Evolutionary conservation across 2,113 vertebrate species (phyloP).

Genomic region (Serinus canaria): DNA sequence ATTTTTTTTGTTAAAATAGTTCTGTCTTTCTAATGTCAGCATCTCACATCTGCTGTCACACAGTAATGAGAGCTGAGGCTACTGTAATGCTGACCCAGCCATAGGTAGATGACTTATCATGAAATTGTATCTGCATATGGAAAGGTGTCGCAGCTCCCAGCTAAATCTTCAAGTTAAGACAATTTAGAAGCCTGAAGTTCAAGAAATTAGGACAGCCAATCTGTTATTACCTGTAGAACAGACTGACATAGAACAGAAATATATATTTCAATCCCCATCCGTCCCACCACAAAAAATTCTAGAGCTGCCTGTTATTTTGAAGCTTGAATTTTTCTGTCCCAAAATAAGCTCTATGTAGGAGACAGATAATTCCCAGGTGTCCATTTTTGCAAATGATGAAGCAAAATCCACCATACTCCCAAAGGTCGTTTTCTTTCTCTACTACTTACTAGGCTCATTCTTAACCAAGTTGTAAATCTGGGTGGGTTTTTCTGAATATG

Average conservation of each 20-base stretch:
- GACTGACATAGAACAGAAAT: background rate
- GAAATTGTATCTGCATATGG: slow-evolving; percentile 7
- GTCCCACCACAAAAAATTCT: background rate
- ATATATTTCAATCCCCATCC: background rate
- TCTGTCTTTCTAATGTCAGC: background rate
- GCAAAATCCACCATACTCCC: background rate
- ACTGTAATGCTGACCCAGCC: slow-evolving; percentile 7
- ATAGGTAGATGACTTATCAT: background rate
- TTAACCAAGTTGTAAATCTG: background rate
- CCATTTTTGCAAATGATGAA: background rate
- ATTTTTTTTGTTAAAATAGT: background rate
- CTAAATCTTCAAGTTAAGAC: background rate
- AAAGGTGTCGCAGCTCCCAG: background rate
- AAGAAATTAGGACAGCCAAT: background rate
- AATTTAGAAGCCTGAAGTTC: background rate
- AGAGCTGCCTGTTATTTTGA: background rate
- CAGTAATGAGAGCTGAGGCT: slow-evolving; percentile 21
- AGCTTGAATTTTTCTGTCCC: background rate
- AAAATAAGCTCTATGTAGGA: background rate
- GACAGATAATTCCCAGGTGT: background rate
- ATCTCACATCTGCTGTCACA: background rate
- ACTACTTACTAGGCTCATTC: background rate
- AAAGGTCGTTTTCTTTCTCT: background rate
- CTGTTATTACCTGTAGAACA: background rate
- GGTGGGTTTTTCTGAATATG: background rate